A percentile compares a stretch with the other conserved stretches of the same genome.
Conservation (phyloP, 35 echinoderm and acorn worm species). For the Patiria miniata region DNA sequence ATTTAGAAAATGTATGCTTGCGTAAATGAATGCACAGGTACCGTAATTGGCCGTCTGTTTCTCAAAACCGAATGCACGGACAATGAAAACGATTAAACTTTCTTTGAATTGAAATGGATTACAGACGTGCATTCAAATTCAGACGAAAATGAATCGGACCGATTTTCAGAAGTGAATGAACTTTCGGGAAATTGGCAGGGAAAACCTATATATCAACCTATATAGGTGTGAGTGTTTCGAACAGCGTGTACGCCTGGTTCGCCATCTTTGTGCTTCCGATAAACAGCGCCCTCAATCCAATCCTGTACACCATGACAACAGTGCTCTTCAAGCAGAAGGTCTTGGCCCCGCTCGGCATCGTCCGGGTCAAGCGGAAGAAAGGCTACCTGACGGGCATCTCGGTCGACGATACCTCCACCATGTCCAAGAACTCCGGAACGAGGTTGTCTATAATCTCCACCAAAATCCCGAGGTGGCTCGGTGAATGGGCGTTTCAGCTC, state of each 20-base stretch:
- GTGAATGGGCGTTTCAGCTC: constrained; percentile 42
- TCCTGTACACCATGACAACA: constrained; percentile 94
- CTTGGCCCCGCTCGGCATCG: constrained; percentile 43
- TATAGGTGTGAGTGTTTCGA: constrained; percentile 61
- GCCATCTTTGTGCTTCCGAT: constrained; percentile 90
- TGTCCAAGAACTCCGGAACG: constrained; percentile 53
- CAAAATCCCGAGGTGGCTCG: constrained; percentile 48
- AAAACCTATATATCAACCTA: too few species aligned
- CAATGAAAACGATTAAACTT: too few species aligned
- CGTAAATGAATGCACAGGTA: too few species aligned
- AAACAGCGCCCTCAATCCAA: constrained; percentile 87
- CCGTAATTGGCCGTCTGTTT: too few species aligned
- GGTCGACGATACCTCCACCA: constrained; percentile 45
- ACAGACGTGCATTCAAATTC: too few species aligned
- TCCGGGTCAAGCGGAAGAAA: constrained; percentile 26
- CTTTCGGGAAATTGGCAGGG: too few species aligned
- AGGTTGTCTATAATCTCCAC: constrained; percentile 65
- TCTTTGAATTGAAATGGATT: too few species aligned
- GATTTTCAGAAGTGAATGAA: too few species aligned
- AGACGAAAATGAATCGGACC: too few species aligned
- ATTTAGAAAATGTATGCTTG: too few species aligned
- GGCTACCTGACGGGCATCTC: constrained; percentile 30
- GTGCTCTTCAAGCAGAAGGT: constrained; percentile 85
- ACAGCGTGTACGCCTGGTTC: constrained; percentile 83
- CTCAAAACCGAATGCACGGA: too few species aligned